These are phyloP conservation scores for Grammatotria lemairii DNA, from an alignment of 2,113 vertebrate genomes.

Conservation along the genomic window DNA sequence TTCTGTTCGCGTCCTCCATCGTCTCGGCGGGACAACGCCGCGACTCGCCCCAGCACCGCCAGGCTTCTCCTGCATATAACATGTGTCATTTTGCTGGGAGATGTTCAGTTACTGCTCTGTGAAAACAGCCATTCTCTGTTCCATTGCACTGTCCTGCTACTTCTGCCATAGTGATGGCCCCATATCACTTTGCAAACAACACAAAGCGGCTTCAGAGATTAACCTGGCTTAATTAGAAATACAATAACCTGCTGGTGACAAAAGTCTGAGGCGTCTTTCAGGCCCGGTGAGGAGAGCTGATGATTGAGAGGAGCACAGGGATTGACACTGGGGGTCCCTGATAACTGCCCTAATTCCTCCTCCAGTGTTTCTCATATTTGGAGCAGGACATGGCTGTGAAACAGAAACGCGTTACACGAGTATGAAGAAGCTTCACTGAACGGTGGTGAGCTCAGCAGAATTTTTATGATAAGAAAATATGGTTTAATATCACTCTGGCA, in stretches of 20 bases:
- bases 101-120: neutral
- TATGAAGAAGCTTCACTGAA: neutral
- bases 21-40: neutral
- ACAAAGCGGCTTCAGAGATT: conserved; percentile 46
- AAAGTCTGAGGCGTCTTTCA: conserved; percentile 55
- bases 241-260: conserved; percentile 64
- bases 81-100: neutral
- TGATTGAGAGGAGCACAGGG: conserved; percentile 34
- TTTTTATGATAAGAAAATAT: neutral
- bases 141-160: neutral
- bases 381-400: neutral
- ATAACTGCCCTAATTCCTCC: neutral
- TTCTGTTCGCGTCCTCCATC: neutral
- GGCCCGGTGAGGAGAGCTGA: conserved; percentile 31
- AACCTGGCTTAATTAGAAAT: conserved; percentile 65
- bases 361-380: neutral
- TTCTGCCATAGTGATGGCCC: conserved; percentile 4
- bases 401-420: neutral
- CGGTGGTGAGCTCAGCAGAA: neutral
- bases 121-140: neutral
- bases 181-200: conserved; percentile 51
- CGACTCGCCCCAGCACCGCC: no score
- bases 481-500: neutral
- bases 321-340: conserved; percentile 38
- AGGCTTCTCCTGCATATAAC: neutral